Evolutionary conservation across 1,140 invertebrate genomes (phyloP).

Genomic region (Drosophila repletoides): DNA sequence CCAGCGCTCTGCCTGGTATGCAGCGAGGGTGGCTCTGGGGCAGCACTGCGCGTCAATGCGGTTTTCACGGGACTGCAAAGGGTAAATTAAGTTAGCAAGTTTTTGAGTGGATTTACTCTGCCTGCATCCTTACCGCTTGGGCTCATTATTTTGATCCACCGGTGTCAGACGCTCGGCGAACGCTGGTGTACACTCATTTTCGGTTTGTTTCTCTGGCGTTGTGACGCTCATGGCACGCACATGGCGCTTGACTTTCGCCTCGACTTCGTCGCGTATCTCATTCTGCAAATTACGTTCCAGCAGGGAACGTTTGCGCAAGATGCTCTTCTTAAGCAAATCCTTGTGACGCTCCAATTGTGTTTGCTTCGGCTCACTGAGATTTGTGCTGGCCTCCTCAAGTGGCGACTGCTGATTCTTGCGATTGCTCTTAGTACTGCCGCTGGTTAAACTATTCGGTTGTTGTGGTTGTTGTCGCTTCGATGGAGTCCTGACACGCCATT

Average conservation of each 20-base stretch:
- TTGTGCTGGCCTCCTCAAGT: conserved; percentile 26
- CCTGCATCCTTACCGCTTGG: conserved; percentile 45
- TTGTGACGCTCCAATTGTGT: conserved; percentile 86
- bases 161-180: conserved; percentile 39
- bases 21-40: conserved; percentile 24
- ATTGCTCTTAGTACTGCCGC: conserved; percentile 35
- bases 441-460: conserved; percentile 11
- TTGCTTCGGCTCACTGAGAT: conserved; percentile 52
- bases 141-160: conserved; percentile 41
- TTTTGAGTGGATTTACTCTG: too few species aligned
- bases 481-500: conserved; percentile 56
- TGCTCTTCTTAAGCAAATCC: conserved; percentile 96
- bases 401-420: conserved; percentile 37
- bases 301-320: conserved; percentile 93
- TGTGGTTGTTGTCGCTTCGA: conserved; percentile 50
- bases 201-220: conserved; percentile 60
- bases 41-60: conserved; percentile 1
- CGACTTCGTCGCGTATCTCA: conserved; percentile 92
- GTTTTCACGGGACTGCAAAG: conserved; percentile 20
- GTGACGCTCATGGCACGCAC: conserved; percentile 76
- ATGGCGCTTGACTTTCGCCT: conserved; percentile 82
- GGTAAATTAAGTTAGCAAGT: neutral
- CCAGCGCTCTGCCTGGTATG: conserved; percentile 53
- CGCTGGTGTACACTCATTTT: conserved; percentile 41
- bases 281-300: conserved; percentile 95